Evolutionary conservation across 2,113 vertebrate species (phyloP).

Genomic region (Grallaria varia): DNA sequence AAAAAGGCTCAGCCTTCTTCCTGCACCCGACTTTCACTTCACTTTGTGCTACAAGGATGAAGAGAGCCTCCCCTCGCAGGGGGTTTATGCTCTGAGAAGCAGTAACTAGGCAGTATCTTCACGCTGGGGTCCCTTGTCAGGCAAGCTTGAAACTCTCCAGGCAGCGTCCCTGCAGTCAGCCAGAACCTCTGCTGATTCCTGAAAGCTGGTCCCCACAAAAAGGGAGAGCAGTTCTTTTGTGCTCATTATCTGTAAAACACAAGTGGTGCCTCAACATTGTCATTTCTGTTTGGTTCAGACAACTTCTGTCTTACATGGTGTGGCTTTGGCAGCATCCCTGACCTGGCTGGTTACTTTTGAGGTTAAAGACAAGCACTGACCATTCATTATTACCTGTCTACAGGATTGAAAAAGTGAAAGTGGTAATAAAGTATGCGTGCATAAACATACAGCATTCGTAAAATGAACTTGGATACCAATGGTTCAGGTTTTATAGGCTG

Average conservation of each 20-base stretch:
- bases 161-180: not conserved
- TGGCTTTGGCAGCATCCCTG: not conserved
- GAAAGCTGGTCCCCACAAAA: not conserved
- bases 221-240: not conserved
- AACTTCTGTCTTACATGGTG: not conserved
- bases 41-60: not conserved
- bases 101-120: not conserved
- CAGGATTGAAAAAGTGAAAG: not conserved
- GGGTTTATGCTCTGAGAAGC: conserved; percentile 14
- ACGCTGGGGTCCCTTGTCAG: not conserved
- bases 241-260: not conserved
- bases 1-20: not conserved
- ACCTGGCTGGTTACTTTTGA: not conserved
- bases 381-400: not conserved
- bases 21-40: not conserved
- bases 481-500: not conserved
- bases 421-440: not conserved
- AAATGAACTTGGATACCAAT: not conserved
- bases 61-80: not conserved
- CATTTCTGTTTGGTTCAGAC: not conserved
- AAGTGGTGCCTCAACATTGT: not conserved
- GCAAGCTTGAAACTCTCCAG: not conserved
- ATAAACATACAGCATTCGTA: not conserved
- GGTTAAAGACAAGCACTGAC: not conserved
- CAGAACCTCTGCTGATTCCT: not conserved